Conservation (phyloP, 2,888 invertebrate species). For the Mimas tiliae region DNA sequence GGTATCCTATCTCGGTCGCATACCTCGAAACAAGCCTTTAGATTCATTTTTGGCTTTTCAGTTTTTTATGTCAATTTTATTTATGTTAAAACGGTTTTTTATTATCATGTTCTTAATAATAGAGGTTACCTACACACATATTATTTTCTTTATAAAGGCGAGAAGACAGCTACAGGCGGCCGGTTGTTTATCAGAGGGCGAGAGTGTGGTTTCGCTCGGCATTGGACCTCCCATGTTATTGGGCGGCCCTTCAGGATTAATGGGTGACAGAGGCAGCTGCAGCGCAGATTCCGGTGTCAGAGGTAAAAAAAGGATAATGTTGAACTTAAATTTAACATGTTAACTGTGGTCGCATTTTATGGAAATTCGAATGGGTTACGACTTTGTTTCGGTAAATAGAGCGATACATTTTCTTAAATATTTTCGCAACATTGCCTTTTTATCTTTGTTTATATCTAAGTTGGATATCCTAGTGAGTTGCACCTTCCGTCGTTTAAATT, state of each 20-base stretch:
- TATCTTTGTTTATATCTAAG: too few species aligned
- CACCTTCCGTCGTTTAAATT: too few species aligned
- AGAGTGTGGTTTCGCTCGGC: constrained; percentile 90
- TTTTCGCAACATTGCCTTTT: neutral
- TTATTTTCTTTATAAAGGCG: constrained; percentile 74
- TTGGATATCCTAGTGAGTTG: too few species aligned
- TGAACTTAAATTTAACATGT: constrained; percentile 8
- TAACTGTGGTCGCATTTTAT: neutral
- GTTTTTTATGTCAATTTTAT: too few species aligned
- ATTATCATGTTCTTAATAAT: too few species aligned
- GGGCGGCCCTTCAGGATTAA: constrained; percentile 74
- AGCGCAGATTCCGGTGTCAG: constrained; percentile 94
- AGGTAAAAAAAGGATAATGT: constrained; percentile 63
- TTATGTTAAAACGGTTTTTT: too few species aligned
- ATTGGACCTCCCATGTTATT: constrained; percentile 87
- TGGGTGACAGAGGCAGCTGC: constrained; percentile 91
- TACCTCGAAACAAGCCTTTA: too few species aligned
- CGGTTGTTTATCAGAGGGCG: constrained; percentile 93
- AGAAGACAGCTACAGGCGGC: constrained; percentile 90
- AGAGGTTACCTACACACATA: too few species aligned
- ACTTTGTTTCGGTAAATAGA: neutral
- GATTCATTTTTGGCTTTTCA: too few species aligned
- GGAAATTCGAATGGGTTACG: neutral
- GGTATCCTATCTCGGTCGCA: too few species aligned
- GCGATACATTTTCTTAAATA: neutral